Conservation (phyloP, 2,888 invertebrate species). For the Sepiola atlantica region DNA sequence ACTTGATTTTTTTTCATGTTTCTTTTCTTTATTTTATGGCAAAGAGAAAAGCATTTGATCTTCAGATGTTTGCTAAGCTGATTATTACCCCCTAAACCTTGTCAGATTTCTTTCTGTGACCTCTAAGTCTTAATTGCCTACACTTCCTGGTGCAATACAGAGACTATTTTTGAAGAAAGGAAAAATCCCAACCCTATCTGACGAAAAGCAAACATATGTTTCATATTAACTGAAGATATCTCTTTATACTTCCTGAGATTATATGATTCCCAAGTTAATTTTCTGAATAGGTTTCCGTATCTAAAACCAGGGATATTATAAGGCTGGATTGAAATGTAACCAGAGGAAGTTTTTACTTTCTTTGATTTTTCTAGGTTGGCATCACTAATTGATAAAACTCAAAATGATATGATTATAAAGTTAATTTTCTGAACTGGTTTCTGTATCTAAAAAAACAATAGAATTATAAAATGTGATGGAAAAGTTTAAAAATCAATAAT, state of each 20-base stretch:
- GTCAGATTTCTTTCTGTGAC: not conserved
- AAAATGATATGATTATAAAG: too few relatives aligned
- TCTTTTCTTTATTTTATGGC: too few relatives aligned
- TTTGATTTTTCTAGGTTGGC: too few relatives aligned
- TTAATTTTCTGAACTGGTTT: too few relatives aligned
- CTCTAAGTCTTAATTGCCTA: not conserved
- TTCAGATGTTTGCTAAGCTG: not conserved
- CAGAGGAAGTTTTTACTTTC: too few relatives aligned
- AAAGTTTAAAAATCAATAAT: too few relatives aligned
- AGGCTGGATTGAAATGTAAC: too few relatives aligned
- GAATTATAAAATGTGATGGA: too few relatives aligned
- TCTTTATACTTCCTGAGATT: not conserved
- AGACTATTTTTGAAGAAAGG: not conserved
- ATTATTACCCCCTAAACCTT: not conserved
- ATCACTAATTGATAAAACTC: too few relatives aligned
- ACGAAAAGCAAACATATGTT: not conserved
- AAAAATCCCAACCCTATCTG: too few relatives aligned
- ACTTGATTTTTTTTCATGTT: not conserved
- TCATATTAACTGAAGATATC: not conserved
- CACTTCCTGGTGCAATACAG: not conserved
- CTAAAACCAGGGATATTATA: not conserved
- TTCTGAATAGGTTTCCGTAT: not conserved
- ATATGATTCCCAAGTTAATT: not conserved
- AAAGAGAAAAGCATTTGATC: not conserved
- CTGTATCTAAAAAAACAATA: too few relatives aligned